Percentiles rank a stretch among this genome's conserved stretches.
Evolutionary conservation across 1,140 invertebrate species (phyloP).

Genomic region (Caenorhabditis remanei): DNA sequence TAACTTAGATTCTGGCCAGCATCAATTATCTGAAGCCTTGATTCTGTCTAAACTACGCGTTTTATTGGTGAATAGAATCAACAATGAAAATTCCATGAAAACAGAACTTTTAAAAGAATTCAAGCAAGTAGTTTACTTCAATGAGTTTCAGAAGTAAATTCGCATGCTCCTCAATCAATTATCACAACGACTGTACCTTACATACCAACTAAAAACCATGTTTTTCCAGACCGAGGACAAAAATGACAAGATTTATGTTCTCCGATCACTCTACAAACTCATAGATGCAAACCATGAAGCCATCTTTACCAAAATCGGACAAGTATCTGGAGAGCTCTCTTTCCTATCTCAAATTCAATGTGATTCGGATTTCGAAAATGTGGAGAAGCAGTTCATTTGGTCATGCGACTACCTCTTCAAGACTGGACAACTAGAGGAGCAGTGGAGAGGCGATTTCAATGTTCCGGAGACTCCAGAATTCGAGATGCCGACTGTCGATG

Average conservation of each 20-base stretch:
- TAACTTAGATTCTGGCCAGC: too few species aligned
- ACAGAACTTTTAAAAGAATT: too few species aligned
- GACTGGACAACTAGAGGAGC: conserved; percentile 11
- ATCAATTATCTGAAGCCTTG: too few species aligned
- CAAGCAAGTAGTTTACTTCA: too few species aligned
- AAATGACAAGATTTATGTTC: neutral
- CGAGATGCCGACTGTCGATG: conserved; percentile 10
- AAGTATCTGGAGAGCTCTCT: conserved; percentile 21
- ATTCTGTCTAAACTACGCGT: too few species aligned
- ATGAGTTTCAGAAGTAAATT: too few species aligned
- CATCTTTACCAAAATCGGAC: conserved; percentile 23
- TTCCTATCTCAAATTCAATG: neutral
- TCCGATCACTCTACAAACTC: conserved; percentile 1
- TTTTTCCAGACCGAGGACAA: conserved; percentile 14
- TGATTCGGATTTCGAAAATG: neutral
- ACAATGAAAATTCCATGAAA: too few species aligned
- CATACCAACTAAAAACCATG: too few species aligned
- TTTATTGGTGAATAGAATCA: too few species aligned
- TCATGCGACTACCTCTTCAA: conserved; percentile 22
- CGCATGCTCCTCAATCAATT: too few species aligned
- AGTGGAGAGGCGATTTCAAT: conserved; percentile 20
- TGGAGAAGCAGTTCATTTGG: conserved; percentile 29
- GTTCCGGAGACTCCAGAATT: conserved; percentile 9
- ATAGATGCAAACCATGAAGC: neutral
- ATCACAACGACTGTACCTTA: too few species aligned